These are phyloP conservation scores for Bombylius discolor DNA, from an alignment of 2,888 invertebrate species.

Conservation along the genomic window DNA sequence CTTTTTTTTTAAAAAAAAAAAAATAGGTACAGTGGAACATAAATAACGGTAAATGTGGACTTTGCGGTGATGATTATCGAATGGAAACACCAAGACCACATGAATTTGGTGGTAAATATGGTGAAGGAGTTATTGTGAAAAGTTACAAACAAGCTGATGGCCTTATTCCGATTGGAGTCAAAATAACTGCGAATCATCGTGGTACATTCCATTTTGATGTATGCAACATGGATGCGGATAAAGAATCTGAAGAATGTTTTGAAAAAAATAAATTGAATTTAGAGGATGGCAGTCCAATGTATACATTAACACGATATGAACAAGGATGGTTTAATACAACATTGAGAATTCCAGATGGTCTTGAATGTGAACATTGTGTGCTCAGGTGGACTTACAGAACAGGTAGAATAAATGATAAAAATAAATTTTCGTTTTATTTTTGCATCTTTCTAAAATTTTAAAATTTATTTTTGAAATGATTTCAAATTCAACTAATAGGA, in stretches of 20 bases:
- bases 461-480: too few relatives aligned
- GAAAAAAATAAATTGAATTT: constrained; percentile 22
- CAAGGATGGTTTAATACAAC: constrained; percentile 14
- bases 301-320: constrained; percentile 2
- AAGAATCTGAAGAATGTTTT: constrained; percentile 39
- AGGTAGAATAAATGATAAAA: constrained; percentile 20
- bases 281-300: constrained; percentile 14
- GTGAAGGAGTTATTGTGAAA: constrained; percentile 30
- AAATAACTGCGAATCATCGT: constrained; percentile 30
- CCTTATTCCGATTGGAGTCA: constrained; percentile 22
- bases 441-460: too few relatives aligned
- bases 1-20: neutral
- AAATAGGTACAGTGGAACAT: constrained; percentile 29
- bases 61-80: constrained; percentile 37
- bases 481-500: constrained; percentile 12
- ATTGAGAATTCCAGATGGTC: constrained; percentile 27
- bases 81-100: constrained; percentile 32
- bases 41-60: constrained; percentile 36
- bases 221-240: constrained; percentile 30
- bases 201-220: constrained; percentile 35
- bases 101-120: constrained; percentile 37
- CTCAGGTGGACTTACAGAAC: constrained; percentile 38
- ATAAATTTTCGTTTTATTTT: too few relatives aligned
- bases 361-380: constrained; percentile 37
- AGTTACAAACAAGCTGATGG: constrained; percentile 25